These are phyloP conservation scores for Xiphophorus birchmanni DNA, from an alignment of 2,797 vertebrate species.

Conservation along the genomic window DNA sequence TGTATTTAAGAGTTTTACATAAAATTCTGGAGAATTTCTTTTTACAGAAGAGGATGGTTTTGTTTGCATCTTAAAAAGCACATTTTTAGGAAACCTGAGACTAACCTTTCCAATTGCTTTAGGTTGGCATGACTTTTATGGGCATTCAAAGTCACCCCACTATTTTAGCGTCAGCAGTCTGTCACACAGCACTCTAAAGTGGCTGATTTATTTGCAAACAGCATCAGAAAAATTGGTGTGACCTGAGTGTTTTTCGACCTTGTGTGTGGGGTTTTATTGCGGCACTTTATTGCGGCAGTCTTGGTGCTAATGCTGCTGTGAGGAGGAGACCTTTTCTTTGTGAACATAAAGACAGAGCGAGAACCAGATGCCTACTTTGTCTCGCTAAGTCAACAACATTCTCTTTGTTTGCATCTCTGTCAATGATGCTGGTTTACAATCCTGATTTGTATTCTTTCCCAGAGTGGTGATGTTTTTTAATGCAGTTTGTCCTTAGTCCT, in stretches of 20 bases:
- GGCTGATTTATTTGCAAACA: slow-evolving; percentile 44
- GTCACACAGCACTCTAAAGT: slow-evolving; percentile 25
- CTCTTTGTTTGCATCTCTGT: slow-evolving; percentile 23
- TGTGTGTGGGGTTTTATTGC: slow-evolving; percentile 28
- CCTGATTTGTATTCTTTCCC: slow-evolving; percentile 28
- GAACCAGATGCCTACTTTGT: slow-evolving; percentile 73
- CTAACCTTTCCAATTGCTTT: slow-evolving; percentile 12
- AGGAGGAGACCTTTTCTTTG: slow-evolving; percentile 50
- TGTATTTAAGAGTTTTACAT: too few species aligned
- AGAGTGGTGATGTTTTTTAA: not conserved
- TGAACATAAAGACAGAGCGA: slow-evolving; percentile 42
- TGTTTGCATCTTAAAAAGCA: not conserved
- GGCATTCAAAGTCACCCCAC: slow-evolving; percentile 26
- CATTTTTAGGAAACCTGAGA: not conserved
- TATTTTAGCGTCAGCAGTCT: slow-evolving; percentile 22
- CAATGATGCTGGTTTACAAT: slow-evolving; percentile 12
- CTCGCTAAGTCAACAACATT: slow-evolving; percentile 60
- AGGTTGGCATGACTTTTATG: slow-evolving; percentile 22
- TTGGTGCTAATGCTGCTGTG: slow-evolving; percentile 57
- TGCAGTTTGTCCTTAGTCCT: not conserved
- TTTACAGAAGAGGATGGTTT: not conserved
- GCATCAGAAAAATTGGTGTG: slow-evolving; percentile 2
- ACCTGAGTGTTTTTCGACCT: slow-evolving; percentile 43
- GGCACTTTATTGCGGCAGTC: slow-evolving; percentile 42
- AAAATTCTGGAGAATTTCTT: not conserved